Evolutionary conservation across 2,888 invertebrate genomes (phyloP).

Genomic region (Antheraea assamensis): DNA sequence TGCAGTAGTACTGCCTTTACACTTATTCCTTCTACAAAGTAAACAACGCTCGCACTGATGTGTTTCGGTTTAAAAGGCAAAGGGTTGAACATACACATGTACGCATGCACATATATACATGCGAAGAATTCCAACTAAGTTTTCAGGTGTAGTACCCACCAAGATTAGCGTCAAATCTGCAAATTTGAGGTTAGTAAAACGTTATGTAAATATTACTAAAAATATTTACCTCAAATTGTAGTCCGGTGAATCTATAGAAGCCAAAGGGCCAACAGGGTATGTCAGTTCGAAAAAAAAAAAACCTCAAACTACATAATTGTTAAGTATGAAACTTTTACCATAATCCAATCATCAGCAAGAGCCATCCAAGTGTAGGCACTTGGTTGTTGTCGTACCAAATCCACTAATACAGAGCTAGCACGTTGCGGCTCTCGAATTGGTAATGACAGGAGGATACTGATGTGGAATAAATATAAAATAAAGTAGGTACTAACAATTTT

Average conservation of each 20-base stretch:
- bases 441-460: constrained; percentile 57
- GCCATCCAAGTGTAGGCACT: constrained; percentile 72
- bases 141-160: not conserved
- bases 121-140: not conserved
- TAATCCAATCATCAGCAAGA: constrained; percentile 61
- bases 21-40: not conserved
- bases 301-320: too few relatives aligned
- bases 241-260: too few relatives aligned
- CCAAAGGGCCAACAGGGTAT: too few relatives aligned
- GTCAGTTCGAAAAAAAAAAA: too few relatives aligned
- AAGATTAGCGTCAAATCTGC: not conserved
- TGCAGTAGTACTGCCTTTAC: not conserved
- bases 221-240: too few relatives aligned
- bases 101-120: not conserved
- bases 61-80: not conserved
- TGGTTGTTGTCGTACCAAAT: constrained; percentile 61
- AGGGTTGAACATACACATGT: not conserved
- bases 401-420: constrained; percentile 50
- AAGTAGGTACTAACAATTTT: not conserved
- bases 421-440: constrained; percentile 46
- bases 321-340: constrained; percentile 37
- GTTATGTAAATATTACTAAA: not conserved
- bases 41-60: not conserved
- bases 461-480: constrained; percentile 3
- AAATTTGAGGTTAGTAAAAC: not conserved